These are phyloP conservation scores for Rhamphomyia laevipes DNA, from an alignment of 2,888 invertebrate genomes.

Conservation along the genomic window DNA sequence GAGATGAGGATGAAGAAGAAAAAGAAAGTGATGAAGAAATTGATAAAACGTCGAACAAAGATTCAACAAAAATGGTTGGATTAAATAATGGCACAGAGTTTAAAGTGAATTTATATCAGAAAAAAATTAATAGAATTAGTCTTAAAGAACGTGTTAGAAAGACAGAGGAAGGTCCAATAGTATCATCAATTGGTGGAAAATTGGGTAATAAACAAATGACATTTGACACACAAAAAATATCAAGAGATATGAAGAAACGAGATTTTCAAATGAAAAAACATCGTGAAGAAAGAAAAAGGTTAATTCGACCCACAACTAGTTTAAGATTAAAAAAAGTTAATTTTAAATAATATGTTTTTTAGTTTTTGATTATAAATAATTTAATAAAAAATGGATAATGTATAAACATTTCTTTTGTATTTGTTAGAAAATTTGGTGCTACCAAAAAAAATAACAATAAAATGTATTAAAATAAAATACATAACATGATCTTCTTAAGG, in stretches of 20 bases:
- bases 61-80: slow-evolving; percentile 47
- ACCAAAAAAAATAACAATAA: no score
- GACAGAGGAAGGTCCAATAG: slow-evolving; percentile 39
- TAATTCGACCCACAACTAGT: slow-evolving; percentile 46
- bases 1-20: slow-evolving; percentile 26
- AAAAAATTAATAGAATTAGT: slow-evolving; percentile 23
- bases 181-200: slow-evolving; percentile 42
- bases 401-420: no score
- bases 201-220: slow-evolving; percentile 70
- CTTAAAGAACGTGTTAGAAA: slow-evolving; percentile 60
- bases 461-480: no score
- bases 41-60: slow-evolving; percentile 16
- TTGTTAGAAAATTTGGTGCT: no score
- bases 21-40: slow-evolving; percentile 29
- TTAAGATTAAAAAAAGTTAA: slow-evolving; percentile 36
- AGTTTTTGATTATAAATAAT: no score
- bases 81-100: slow-evolving; percentile 50
- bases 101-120: slow-evolving; percentile 36
- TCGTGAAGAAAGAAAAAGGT: slow-evolving; percentile 54
- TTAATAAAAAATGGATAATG: no score
- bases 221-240: slow-evolving; percentile 51
- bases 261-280: slow-evolving; percentile 53
- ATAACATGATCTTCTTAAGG: no score
- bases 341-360: slow-evolving; percentile 26
- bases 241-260: slow-evolving; percentile 42